Evolutionary conservation across 2,888 invertebrate genomes (phyloP).

Genomic region (Melinaea menophilus): DNA sequence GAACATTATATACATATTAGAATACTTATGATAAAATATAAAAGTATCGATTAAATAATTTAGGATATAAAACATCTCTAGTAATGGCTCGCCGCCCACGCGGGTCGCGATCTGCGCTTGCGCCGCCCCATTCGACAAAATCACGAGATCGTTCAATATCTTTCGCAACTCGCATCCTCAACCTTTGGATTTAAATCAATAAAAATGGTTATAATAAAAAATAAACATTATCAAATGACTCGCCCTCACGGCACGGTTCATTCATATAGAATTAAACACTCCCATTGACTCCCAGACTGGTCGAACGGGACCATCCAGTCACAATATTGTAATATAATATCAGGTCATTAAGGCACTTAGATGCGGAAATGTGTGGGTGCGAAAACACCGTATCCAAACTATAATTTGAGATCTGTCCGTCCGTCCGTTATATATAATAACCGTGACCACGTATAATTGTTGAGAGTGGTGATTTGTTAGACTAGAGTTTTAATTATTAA

Average conservation of each 20-base stretch:
- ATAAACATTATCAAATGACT: slow-evolving; percentile 44
- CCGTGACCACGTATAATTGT: slow-evolving; percentile 70
- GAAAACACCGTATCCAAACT: slow-evolving; percentile 75
- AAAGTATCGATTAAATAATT: slow-evolving; percentile 31
- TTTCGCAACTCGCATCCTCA: slow-evolving; percentile 62
- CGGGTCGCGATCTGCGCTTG: slow-evolving; percentile 66
- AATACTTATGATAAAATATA: slow-evolving; percentile 5
- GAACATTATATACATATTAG: neutral
- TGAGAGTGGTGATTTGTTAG: slow-evolving; percentile 64
- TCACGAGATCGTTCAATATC: slow-evolving; percentile 70
- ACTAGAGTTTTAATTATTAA: slow-evolving; percentile 68
- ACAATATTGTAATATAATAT: slow-evolving; percentile 72
- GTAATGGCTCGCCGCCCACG: slow-evolving; percentile 59
- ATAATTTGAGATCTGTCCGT: slow-evolving; percentile 71
- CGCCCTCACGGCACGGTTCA: slow-evolving; percentile 48
- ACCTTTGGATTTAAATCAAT: slow-evolving; percentile 49
- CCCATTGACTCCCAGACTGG: slow-evolving; percentile 50
- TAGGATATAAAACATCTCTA: slow-evolving; percentile 41
- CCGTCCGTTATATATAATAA: slow-evolving; percentile 65
- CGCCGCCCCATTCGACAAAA: slow-evolving; percentile 70
- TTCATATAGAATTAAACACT: slow-evolving; percentile 54
- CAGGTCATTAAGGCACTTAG: slow-evolving; percentile 68
- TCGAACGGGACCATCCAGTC: slow-evolving; percentile 53
- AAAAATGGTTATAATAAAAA: slow-evolving; percentile 36
- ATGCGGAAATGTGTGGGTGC: slow-evolving; percentile 77